A percentile compares a stretch with the other conserved stretches of the same genome.
Conservation (phyloP, 2,888 invertebrate genomes). For the Cosmopolites sordidus region DNA sequence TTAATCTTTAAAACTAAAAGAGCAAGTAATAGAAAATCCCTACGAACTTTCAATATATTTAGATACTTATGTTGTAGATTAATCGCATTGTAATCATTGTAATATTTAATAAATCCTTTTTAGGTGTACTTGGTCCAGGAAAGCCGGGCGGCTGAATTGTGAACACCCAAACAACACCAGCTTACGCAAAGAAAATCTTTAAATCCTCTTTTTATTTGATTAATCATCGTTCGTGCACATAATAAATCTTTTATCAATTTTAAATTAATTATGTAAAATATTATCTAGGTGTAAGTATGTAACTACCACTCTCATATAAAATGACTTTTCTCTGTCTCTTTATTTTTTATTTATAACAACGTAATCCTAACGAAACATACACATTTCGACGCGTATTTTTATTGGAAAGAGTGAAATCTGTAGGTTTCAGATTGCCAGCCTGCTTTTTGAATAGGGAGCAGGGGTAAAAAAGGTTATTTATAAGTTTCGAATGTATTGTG, state of each 20-base stretch:
- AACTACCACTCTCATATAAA: constrained; percentile 40
- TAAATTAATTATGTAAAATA: constrained; percentile 26
- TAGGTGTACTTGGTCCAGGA: constrained; percentile 82
- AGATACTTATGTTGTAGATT: too few relatives aligned
- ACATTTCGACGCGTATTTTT: constrained; percentile 32
- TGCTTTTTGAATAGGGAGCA: constrained; percentile 33
- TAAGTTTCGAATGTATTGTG: constrained; percentile 48
- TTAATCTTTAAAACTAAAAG: too few relatives aligned
- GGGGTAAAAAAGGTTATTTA: constrained; percentile 40
- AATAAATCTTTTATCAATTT: constrained; percentile 33
- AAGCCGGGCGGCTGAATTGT: constrained; percentile 52
- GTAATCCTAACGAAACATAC: constrained; percentile 37
- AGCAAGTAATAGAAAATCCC: too few relatives aligned
- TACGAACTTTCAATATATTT: too few relatives aligned
- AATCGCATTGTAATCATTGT: too few relatives aligned
- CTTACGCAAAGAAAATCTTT: constrained; percentile 21
- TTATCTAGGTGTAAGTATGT: constrained; percentile 30
- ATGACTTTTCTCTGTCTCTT: constrained; percentile 22
- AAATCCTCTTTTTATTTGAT: constrained; percentile 1
- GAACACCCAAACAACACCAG: constrained; percentile 15
- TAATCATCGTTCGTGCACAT: constrained; percentile 43
- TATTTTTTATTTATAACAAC: constrained; percentile 25
- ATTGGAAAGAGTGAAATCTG: constrained; percentile 34
- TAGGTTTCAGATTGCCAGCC: constrained; percentile 38
- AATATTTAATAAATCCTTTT: too few relatives aligned